A percentile compares a stretch with the other conserved stretches of the same genome.
Evolutionary conservation across 1,140 invertebrate species (phyloP).

Genomic region (Drosophila truncata): DNA sequence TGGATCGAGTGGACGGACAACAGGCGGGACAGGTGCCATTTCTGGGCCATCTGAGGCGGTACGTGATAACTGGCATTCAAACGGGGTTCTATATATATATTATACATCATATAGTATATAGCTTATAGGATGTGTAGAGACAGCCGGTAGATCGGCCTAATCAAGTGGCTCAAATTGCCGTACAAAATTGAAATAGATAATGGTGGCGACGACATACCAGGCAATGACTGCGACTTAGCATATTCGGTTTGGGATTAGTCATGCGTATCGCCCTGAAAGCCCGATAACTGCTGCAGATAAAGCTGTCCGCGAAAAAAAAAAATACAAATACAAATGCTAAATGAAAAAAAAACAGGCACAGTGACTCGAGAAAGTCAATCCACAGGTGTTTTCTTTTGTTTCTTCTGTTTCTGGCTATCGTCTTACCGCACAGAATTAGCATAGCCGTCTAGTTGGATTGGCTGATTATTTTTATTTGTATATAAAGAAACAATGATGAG

Average conservation of each 20-base stretch:
- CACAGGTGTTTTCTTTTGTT: slow-evolving; percentile 26
- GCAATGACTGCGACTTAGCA: slow-evolving; percentile 56
- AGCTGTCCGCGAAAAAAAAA: slow-evolving; percentile 7
- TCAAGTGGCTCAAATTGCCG: slow-evolving; percentile 59
- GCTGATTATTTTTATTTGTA: slow-evolving; percentile 33
- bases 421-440: slow-evolving; percentile 33
- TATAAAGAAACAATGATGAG: slow-evolving; percentile 66
- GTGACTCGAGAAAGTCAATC: slow-evolving; percentile 43
- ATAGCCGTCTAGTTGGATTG: slow-evolving; percentile 56
- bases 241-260: slow-evolving; percentile 63
- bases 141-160: slow-evolving; percentile 30
- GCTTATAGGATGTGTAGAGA: slow-evolving; percentile 9
- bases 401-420: slow-evolving; percentile 30
- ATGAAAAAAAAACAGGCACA: slow-evolving; percentile 35
- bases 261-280: slow-evolving; percentile 26
- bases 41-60: slow-evolving; percentile 21
- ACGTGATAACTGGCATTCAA: slow-evolving; percentile 34
- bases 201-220: slow-evolving; percentile 33
- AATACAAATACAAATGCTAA: slow-evolving; percentile 1
- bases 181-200: slow-evolving; percentile 66
- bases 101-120: not conserved
- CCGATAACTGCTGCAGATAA: slow-evolving; percentile 51
- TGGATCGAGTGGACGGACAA: slow-evolving; percentile 11
- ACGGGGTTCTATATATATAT: slow-evolving; percentile 4
- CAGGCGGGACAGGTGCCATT: slow-evolving; percentile 20